Conservation (phyloP, 2,888 invertebrate genomes). For the Diaphora mendica region DNA sequence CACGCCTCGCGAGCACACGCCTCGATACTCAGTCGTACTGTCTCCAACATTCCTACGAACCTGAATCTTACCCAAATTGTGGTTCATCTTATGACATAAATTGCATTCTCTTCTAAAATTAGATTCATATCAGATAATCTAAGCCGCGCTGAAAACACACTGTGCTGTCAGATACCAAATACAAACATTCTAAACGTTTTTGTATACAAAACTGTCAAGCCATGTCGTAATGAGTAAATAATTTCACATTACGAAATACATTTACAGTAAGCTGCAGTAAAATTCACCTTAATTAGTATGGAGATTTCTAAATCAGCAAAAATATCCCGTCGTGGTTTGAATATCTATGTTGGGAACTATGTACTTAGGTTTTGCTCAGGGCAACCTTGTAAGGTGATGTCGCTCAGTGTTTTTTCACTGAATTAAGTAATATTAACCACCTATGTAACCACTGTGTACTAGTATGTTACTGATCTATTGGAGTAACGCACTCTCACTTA, state of each 20-base stretch:
- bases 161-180: conserved; percentile 38
- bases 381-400: conserved; percentile 40
- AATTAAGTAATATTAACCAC: conserved; percentile 30
- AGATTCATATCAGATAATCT: conserved; percentile 34
- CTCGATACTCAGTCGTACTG: conserved; percentile 36
- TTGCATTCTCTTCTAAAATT: conserved; percentile 37
- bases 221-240: conserved; percentile 7
- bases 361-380: conserved; percentile 35
- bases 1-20: conserved; percentile 64
- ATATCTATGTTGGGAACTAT: conserved; percentile 22
- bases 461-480: neutral
- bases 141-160: conserved; percentile 4
- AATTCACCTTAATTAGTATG: conserved; percentile 24
- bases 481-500: neutral
- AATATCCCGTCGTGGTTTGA: conserved; percentile 16
- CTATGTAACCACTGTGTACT: conserved; percentile 15
- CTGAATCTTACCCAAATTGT: conserved; percentile 36
- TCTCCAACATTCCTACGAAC: conserved; percentile 51
- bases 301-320: conserved; percentile 30
- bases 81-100: conserved; percentile 40
- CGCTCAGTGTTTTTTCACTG: conserved; percentile 25
- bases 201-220: conserved; percentile 28
- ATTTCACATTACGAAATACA: conserved; percentile 32
- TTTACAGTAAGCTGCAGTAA: conserved; percentile 18
- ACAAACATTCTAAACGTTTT: conserved; percentile 24